Conservation (phyloP, 2,888 invertebrate genomes). For the Syritta pipiens region DNA sequence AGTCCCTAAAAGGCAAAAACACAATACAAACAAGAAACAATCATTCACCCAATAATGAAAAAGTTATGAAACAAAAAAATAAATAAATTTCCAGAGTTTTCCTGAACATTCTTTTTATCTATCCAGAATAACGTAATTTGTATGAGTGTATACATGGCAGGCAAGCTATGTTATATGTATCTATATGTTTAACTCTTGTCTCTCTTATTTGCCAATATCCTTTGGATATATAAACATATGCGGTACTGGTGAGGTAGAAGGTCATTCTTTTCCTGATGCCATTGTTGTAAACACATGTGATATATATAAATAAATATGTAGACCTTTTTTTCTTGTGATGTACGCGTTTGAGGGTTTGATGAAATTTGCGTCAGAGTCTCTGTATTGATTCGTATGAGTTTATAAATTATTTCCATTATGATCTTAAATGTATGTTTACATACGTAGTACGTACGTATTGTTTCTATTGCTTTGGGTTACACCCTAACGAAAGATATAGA, state of each 20-base stretch:
- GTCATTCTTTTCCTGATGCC: neutral
- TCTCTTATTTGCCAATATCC: constrained; percentile 11
- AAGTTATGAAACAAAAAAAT: constrained; percentile 28
- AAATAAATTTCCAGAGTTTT: constrained; percentile 3
- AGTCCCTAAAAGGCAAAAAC: constrained; percentile 81
- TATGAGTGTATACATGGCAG: constrained; percentile 32
- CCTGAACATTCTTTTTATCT: constrained; percentile 12
- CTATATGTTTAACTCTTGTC: neutral
- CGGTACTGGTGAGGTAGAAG: neutral
- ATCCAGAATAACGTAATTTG: constrained; percentile 35
- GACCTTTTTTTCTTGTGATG: constrained; percentile 1
- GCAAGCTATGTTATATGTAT: neutral
- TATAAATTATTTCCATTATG: constrained; percentile 43
- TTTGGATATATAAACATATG: neutral
- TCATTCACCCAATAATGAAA: neutral
- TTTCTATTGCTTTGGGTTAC: constrained; percentile 1
- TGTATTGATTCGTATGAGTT: constrained; percentile 36
- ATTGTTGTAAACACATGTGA: constrained; percentile 13
- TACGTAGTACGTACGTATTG: constrained; percentile 46
- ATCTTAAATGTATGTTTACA: constrained; percentile 48
- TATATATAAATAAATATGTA: neutral
- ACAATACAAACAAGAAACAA: constrained; percentile 6
- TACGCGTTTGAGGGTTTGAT: neutral
- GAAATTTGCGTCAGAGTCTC: constrained; percentile 2
- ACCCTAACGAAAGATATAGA: neutral